Evolutionary conservation across 2,888 invertebrate species (phyloP).

Genomic region (Drosophila nr. perissopoda): DNA sequence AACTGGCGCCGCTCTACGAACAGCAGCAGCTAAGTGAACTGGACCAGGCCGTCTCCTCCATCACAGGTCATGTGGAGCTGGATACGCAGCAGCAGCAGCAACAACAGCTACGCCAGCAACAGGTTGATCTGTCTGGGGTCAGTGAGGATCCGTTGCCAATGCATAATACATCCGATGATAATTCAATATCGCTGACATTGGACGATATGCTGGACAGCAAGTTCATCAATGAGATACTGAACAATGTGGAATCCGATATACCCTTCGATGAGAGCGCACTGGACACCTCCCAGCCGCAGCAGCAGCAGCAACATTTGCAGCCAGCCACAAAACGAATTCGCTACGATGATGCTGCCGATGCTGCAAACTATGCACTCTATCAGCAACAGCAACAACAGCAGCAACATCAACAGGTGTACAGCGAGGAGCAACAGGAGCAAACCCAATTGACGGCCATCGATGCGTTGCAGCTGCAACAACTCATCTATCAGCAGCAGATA

Average conservation of each 20-base stretch:
- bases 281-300: constrained; percentile 59
- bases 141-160: constrained; percentile 64
- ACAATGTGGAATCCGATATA: constrained; percentile 75
- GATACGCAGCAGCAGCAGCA: constrained; percentile 36
- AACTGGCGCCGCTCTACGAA: constrained; percentile 47
- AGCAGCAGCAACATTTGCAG: constrained; percentile 42
- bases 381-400: constrained; percentile 65
- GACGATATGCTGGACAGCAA: constrained; percentile 83
- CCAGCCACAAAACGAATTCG: constrained; percentile 77
- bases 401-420: constrained; percentile 61
- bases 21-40: constrained; percentile 67
- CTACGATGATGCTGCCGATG: constrained; percentile 69
- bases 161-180: constrained; percentile 81
- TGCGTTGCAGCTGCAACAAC: constrained; percentile 81
- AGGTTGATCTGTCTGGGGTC: constrained; percentile 47
- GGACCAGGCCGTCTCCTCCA: constrained; percentile 81
- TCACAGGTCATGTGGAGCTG: constrained; percentile 62
- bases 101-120: constrained; percentile 41
- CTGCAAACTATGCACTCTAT: constrained; percentile 61
- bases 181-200: constrained; percentile 81
- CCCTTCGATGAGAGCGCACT: constrained; percentile 82
- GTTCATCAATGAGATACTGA: constrained; percentile 83
- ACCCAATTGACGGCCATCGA: constrained; percentile 73
- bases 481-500: constrained; percentile 79
- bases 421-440: constrained; percentile 60